These are phyloP conservation scores for Formica aserva DNA, from an alignment of 2,888 invertebrate genomes.

Conservation along the genomic window DNA sequence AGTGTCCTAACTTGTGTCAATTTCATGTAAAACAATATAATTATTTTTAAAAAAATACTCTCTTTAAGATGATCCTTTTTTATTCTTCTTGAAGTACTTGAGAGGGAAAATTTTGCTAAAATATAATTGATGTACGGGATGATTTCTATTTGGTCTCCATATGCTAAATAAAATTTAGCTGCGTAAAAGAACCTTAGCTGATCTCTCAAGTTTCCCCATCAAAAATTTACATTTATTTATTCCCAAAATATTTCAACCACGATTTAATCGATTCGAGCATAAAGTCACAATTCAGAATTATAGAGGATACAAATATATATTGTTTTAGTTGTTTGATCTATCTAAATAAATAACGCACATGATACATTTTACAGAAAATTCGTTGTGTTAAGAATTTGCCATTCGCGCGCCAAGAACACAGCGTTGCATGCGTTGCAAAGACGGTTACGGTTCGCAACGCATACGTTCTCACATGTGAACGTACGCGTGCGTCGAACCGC, in stretches of 20 bases:
- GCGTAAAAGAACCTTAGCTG: no score
- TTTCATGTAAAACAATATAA: neutral
- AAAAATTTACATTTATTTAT: conserved; percentile 1
- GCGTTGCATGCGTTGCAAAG: conserved; percentile 57
- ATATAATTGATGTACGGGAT: neutral
- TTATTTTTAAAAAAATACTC: neutral
- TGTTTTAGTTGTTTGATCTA: neutral
- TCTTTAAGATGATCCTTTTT: neutral
- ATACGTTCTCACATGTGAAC: conserved; percentile 68
- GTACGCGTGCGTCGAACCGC: conserved; percentile 50
- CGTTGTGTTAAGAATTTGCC: neutral
- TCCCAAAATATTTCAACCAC: neutral
- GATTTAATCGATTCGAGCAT: neutral
- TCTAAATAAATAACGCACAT: neutral
- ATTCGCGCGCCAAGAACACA: conserved; percentile 34
- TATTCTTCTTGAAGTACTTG: neutral
- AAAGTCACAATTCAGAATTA: neutral
- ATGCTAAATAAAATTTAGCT: neutral
- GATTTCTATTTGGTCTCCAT: no score
- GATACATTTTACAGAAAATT: neutral
- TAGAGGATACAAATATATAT: neutral
- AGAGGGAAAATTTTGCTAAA: neutral
- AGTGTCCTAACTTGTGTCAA: neutral
- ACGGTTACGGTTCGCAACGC: conserved; percentile 73
- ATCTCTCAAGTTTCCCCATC: neutral